Percentiles rank a stretch among this genome's conserved stretches.
Conservation (phyloP, 2,888 invertebrate genomes). For the Amiota mariae region DNA sequence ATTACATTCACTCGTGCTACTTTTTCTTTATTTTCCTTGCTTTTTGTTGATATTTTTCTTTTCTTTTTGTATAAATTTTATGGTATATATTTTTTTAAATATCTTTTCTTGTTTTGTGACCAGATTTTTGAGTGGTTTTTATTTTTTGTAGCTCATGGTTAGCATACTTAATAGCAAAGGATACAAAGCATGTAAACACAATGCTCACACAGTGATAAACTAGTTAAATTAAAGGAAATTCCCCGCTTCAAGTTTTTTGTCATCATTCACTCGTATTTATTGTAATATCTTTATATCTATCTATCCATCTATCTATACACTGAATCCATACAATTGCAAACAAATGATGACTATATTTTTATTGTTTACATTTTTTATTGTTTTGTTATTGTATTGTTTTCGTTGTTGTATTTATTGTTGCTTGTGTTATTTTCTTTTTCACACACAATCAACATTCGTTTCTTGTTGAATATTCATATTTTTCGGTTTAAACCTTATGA, state of each 20-base stretch:
- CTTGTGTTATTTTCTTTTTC: background rate
- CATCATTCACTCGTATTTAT: no score
- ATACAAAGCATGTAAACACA: background rate
- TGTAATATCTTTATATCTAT: background rate
- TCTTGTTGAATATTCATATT: slow-evolving; percentile 61
- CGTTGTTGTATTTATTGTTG: slow-evolving; percentile 16
- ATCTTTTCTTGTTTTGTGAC: background rate
- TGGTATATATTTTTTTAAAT: background rate
- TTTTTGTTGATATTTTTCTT: background rate
- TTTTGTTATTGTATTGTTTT: slow-evolving; percentile 29
- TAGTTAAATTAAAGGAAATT: background rate
- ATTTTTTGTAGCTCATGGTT: no score
- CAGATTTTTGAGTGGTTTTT: background rate
- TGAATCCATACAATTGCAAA: background rate
- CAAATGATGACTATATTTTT: background rate
- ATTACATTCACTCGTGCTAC: background rate
- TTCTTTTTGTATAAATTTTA: slow-evolving; percentile 7
- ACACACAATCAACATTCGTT: slow-evolving; percentile 34
- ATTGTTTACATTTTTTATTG: background rate
- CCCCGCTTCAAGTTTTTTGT: background rate
- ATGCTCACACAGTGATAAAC: background rate
- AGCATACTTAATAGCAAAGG: no score
- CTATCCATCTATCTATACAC: background rate
- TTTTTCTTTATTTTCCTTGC: background rate
- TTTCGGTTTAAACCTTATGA: slow-evolving; percentile 55